Percentiles rank a stretch among this genome's conserved stretches.
Evolutionary conservation across 2,113 vertebrate genomes (phyloP).

Genomic region (Actenoides hombroni): DNA sequence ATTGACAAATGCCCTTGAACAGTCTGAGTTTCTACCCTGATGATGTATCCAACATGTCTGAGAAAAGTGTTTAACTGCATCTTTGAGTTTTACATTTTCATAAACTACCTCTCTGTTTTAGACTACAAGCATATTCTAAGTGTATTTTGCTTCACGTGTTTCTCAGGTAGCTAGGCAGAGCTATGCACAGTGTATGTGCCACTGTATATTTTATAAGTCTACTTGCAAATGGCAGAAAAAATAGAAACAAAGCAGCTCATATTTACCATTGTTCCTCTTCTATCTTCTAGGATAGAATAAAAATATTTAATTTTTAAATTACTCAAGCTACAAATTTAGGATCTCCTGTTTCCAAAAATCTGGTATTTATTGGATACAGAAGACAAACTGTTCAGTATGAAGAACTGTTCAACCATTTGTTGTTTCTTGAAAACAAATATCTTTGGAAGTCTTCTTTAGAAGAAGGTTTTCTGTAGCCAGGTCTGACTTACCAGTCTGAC

Average conservation of each 20-base stretch:
- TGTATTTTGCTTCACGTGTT: neutral
- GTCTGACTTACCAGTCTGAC: neutral
- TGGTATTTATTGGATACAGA: neutral
- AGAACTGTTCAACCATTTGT: neutral
- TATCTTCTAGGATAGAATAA: neutral
- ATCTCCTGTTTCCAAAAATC: neutral
- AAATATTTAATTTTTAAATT: neutral
- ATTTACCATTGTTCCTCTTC: neutral
- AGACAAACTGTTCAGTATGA: neutral
- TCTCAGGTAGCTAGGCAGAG: neutral
- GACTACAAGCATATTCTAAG: neutral
- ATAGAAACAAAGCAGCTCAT: neutral
- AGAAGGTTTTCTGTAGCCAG: neutral
- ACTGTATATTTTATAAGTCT: neutral
- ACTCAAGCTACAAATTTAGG: neutral
- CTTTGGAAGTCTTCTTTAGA: neutral
- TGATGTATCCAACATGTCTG: neutral
- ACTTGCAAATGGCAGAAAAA: neutral
- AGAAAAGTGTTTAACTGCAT: neutral
- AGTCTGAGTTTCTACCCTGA: neutral
- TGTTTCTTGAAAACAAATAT: neutral
- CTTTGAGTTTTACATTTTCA: neutral
- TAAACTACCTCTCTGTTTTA: neutral
- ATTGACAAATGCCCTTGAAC: neutral
- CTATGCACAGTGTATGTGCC: neutral